Base-by-base conservation (phyloP, 2,113 vertebrate genomes). In the Peucedramus taeniatus region DNA sequence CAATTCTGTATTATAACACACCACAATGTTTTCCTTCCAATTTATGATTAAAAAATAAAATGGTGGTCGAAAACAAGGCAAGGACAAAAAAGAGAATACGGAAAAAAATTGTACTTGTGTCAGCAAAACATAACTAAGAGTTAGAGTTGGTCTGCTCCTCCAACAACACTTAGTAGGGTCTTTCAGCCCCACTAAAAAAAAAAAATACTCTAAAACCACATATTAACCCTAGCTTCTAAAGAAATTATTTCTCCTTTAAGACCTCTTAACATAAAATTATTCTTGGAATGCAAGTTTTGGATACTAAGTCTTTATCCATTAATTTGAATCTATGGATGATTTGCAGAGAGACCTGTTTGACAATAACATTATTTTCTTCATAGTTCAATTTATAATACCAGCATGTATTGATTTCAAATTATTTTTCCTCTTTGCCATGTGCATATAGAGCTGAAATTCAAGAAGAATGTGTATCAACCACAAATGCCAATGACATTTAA, bases 361-460 rank as follows among this genome's bases (percentile, higher is more conserved):
- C 63, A 87, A 28, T 74, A 66, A 71, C 74, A 65, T 90, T 53
- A 53, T 84, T 95, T 95, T 93, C 56, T 54, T 85, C 51, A 19
- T 11, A 60, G 70, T 70, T 93, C 87, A 90, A 49, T 90, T 92
- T 89, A 84, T 91, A 87, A 84, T 68, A 93, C 27, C 31, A 93
- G 51, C 59, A 63, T 21, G 42, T 86, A 97, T 88, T 87, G 94
- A 96, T 94, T 93, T 92, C 80, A 87, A 80, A 90, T 91, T 84
- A 92, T 95, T 96, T 96, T 87, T 78, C 91, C 80, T 69, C 70
- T 81, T 85, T 84, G 35, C 53, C 89, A 77, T 72, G 35, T 95
- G 82, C 82, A 94, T 94, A 87, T 80, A 80, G 65, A 89, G 72
- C 76, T 90, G 85, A 93, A 95, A 86, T 82, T 79, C 86, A 81